Base-by-base conservation (phyloP, 2,888 invertebrate species). In the Epinotia brunnichana region DNA sequence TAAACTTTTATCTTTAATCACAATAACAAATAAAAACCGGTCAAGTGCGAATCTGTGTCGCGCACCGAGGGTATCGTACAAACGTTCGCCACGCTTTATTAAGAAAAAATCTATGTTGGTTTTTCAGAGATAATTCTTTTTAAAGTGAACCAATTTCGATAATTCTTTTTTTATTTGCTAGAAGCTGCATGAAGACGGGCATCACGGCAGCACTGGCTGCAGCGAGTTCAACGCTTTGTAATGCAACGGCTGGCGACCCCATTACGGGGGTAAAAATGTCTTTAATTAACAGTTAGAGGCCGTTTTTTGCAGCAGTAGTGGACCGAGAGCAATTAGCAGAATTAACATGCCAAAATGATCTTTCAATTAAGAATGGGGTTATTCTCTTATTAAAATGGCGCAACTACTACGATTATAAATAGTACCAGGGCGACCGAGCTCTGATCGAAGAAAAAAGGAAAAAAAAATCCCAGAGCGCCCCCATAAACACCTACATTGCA, bases 261-360 rank as follows among this genome's bases (percentile, higher is more conserved):
- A 81, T 86, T 83, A 84, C 68, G 73, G 72, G 74, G 76, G 78
- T 77, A 82, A 83, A 84, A 85, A 85, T 83, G 80, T 81, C 80
- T 82, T 85, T 85, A 84, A 87, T 86, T 84, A 87, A 84, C 81
- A 82, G 79, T 80, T 76, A 77, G 71, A 78, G 77, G 73, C 74
- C 63, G n/a, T 80, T 83, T 84, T 83, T 35, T 80, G 74, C 77
- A 77, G 76, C 67, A 76, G 76, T 81, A 82, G 76, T 76, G 76
- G 76, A 74, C 70, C 48, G 69, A 56, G 76, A 82, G 83, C 80
- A 82, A 86, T 86, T 85, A 86, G 82, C 75, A 76, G 77, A 79
- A 77, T 77, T 66, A 80, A 79, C 71, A 74, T 73, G 68, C 61
- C 54, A 24, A 69, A 54, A 44, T 60, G 59, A 61, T 44, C 44